Evolutionary conservation across 2,113 vertebrate species (phyloP).

Genomic region (Spheniscus mendiculus): DNA sequence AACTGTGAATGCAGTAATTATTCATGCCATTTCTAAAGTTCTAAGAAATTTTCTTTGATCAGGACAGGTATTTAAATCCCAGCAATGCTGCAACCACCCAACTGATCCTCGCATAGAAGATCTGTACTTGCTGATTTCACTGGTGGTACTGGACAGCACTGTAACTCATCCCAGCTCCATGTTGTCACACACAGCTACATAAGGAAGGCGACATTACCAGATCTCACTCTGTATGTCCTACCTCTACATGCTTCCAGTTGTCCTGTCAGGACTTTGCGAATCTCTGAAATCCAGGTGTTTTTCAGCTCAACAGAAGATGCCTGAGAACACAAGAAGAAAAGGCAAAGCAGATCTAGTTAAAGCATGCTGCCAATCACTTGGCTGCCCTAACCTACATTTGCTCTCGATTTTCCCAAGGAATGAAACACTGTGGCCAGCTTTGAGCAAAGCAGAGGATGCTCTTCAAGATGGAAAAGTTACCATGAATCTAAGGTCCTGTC

Average conservation of each 20-base stretch:
- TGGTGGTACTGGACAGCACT: background rate
- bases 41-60: background rate
- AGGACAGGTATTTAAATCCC: background rate
- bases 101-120: background rate
- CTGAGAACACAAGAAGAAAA: constrained; percentile 71
- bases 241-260: constrained; percentile 91
- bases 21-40: background rate
- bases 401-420: no score
- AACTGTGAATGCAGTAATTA: background rate
- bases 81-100: background rate
- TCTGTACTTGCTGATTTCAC: background rate
- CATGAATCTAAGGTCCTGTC: background rate
- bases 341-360: background rate
- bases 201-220: background rate
- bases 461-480: background rate
- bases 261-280: constrained; percentile 90
- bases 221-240: constrained; percentile 19
- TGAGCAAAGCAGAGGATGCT: background rate
- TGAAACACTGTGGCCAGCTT: background rate
- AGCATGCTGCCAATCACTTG: background rate
- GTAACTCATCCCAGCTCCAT: background rate
- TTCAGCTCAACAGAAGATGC: constrained; percentile 92
- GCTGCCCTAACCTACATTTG: background rate
- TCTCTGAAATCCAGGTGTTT: constrained; percentile 93
- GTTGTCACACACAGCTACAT: background rate